phyloP scores from a whole-genome alignment of 2,888 invertebrate species.

The Aethes cnicana region DNA sequence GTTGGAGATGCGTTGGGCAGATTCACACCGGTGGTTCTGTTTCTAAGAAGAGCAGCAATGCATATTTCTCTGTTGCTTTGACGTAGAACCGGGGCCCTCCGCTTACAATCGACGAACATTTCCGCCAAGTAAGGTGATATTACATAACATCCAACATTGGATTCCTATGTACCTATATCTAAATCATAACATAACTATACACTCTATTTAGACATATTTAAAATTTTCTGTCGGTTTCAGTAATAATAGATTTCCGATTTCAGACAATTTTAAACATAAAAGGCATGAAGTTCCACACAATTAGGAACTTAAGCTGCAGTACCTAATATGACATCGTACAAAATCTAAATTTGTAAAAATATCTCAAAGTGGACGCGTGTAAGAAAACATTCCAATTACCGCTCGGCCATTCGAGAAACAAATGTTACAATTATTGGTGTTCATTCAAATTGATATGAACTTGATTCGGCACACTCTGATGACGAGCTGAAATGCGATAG shows the following conservation, averaged over 20 bases:
- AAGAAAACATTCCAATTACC: conserved; percentile 5
- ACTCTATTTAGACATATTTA: no score
- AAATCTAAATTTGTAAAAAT: no score
- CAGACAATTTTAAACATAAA: no score
- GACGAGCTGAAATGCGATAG: conserved; percentile 7
- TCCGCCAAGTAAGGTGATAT: conserved; percentile 62
- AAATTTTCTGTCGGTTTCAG: no score
- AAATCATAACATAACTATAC: neutral
- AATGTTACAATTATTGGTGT: neutral
- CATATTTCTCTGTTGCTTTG: conserved; percentile 18
- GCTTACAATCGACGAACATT: conserved; percentile 57
- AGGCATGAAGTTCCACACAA: no score
- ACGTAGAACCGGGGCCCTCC: conserved; percentile 38
- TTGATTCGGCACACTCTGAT: conserved; percentile 2
- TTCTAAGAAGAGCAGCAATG: conserved; percentile 13
- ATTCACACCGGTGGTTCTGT: conserved; percentile 1
- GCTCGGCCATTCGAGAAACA: neutral
- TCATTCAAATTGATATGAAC: conserved; percentile 11
- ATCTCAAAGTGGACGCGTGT: neutral
- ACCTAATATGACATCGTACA: no score
- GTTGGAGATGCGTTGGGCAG: neutral
- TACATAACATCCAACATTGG: conserved; percentile 54
- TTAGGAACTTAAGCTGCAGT: no score
- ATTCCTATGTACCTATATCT: neutral
- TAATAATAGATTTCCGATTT: no score